Evolutionary conservation across 2,113 vertebrate genomes (phyloP).

Genomic region (Rhynchomys soricoides): DNA sequence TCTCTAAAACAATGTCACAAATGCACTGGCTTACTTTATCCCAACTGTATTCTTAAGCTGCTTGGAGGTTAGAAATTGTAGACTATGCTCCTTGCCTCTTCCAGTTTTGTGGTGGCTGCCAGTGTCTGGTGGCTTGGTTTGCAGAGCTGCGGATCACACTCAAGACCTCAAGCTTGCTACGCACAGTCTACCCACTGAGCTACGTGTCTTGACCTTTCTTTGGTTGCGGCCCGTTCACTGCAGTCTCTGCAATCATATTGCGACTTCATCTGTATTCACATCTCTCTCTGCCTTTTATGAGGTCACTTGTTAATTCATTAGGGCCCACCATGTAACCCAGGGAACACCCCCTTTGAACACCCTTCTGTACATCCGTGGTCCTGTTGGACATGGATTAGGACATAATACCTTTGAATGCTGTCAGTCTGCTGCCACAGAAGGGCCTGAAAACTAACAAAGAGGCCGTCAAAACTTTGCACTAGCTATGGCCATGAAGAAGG

Average conservation of each 20-base stretch:
- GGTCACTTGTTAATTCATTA: background rate
- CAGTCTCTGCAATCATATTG: background rate
- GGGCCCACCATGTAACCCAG: background rate
- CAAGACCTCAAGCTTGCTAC: too few relatives aligned
- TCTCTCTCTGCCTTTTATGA: background rate
- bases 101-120: background rate
- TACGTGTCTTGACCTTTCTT: background rate
- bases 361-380: background rate
- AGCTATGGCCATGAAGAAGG: slow-evolving; percentile 10
- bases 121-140: background rate
- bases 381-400: background rate
- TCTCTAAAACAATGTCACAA: background rate
- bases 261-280: background rate
- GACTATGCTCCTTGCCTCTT: background rate
- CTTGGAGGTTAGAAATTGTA: background rate
- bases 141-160: too few relatives aligned
- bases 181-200: background rate
- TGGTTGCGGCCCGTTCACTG: too few relatives aligned
- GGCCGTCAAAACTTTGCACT: background rate
- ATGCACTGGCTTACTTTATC: background rate
- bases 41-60: background rate
- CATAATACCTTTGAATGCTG: background rate
- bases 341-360: background rate
- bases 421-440: background rate
- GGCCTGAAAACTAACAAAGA: background rate